These are phyloP conservation scores for Python bivittatus DNA, from an alignment of 2,113 vertebrate species.

Conservation along the genomic window DNA sequence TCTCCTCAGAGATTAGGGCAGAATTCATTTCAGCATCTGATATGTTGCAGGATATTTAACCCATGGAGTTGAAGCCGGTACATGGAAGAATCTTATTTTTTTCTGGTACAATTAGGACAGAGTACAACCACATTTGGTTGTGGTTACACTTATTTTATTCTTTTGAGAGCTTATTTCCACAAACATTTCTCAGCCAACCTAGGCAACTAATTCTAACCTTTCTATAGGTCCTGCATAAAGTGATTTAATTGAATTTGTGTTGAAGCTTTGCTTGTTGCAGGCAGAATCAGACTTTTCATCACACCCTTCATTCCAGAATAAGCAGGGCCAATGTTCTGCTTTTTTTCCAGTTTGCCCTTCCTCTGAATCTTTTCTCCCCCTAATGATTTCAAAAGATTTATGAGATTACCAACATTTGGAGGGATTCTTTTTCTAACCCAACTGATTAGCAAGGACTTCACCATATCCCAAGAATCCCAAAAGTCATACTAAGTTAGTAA, in stretches of 20 bases:
- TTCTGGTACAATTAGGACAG: neutral
- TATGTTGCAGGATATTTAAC: slow-evolving; percentile 60
- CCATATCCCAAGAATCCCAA: neutral
- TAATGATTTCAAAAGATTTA: neutral
- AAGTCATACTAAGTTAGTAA: neutral
- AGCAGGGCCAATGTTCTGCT: neutral
- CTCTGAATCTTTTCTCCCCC: too few species aligned
- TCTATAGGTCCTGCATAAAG: neutral
- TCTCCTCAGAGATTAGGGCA: slow-evolving; percentile 56
- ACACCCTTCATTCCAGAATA: neutral
- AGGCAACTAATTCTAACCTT: neutral
- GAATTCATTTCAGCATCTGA: slow-evolving; percentile 59
- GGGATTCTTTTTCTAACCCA: neutral
- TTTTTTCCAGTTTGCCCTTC: neutral
- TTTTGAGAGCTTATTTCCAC: neutral
- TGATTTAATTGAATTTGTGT: neutral
- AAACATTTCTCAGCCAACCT: neutral
- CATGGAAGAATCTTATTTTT: neutral
- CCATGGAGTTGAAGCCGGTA: slow-evolving; percentile 36
- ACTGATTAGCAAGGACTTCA: neutral
- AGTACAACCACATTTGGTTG: neutral
- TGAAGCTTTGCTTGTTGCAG: neutral
- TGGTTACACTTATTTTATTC: neutral
- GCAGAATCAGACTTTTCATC: neutral
- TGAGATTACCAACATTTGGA: neutral